phyloP scores from a whole-genome alignment of 2,797 vertebrate species.

The Parotocinclus haroldoi region DNA sequence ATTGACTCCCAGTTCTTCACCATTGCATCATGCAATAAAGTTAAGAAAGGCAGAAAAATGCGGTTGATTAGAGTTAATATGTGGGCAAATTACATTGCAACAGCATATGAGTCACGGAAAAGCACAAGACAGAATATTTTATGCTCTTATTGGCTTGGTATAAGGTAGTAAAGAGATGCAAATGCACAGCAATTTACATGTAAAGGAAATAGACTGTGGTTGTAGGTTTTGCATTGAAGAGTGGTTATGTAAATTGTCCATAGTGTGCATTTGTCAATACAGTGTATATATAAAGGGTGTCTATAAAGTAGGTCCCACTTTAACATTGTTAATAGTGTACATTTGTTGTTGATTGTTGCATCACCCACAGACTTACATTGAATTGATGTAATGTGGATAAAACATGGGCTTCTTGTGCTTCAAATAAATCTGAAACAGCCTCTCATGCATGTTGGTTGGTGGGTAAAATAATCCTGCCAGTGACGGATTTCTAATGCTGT shows the following conservation, averaged over 20 bases:
- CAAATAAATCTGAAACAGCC: too few relatives aligned
- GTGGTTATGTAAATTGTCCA: constrained; percentile 1
- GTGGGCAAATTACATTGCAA: constrained; percentile 37
- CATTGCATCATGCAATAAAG: constrained; percentile 48
- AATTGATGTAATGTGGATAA: too few relatives aligned
- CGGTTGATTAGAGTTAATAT: constrained; percentile 32
- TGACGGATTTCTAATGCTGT: too few relatives aligned
- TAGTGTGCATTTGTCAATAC: background rate
- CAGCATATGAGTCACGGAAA: constrained; percentile 27
- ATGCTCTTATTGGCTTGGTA: constrained; percentile 14
- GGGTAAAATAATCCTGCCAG: too few relatives aligned
- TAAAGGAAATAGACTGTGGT: constrained; percentile 3
- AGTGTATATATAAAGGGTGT: too few relatives aligned
- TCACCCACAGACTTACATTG: too few relatives aligned
- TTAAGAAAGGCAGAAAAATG: constrained; percentile 36
- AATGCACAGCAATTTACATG: constrained; percentile 24
- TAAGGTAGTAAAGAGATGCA: constrained; percentile 24
- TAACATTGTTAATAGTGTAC: too few relatives aligned
- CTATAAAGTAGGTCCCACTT: too few relatives aligned
- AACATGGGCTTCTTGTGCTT: too few relatives aligned
- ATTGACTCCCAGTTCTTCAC: constrained; percentile 42
- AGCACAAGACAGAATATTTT: constrained; percentile 4
- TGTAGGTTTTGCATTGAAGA: background rate
- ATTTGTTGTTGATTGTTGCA: too few relatives aligned
- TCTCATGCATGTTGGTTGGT: too few relatives aligned